Conservation (phyloP, 2,113 vertebrate species). For the Carassius auratus region DNA sequence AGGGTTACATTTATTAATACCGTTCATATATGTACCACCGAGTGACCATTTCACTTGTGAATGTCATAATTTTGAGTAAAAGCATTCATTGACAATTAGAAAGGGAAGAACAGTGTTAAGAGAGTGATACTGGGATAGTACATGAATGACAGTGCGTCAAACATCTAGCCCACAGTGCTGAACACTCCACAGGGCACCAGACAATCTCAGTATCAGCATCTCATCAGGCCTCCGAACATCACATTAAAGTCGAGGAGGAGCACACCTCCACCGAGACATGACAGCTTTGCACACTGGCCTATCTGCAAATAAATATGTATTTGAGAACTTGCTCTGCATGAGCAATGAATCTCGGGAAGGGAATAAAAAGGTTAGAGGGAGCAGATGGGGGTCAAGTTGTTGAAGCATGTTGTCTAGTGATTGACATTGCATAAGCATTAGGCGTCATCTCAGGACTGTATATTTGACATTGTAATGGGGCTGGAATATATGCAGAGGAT, state of each 20-base stretch:
- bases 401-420: constrained; percentile 39
- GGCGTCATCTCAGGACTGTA: constrained; percentile 58
- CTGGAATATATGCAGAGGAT: constrained; percentile 66
- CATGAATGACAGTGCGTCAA: neutral
- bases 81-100: neutral
- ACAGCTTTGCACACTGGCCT: neutral
- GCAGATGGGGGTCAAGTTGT: constrained; percentile 42
- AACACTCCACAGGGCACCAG: neutral
- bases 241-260: neutral
- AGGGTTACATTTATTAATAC: too few species aligned
- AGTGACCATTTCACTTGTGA: neutral
- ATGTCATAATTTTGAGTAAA: neutral
- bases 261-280: neutral
- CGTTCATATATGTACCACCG: neutral
- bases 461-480: constrained; percentile 63
- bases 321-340: constrained; percentile 42
- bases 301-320: constrained; percentile 28
- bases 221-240: neutral
- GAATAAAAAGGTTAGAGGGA: constrained; percentile 44
- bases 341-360: constrained; percentile 45
- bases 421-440: constrained; percentile 47
- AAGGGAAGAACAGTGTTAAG: neutral
- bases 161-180: neutral
- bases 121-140: neutral
- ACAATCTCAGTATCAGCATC: constrained; percentile 5